Evolutionary conservation across 2,113 vertebrate species (phyloP).

Genomic region (Sigmodon hispidus): DNA sequence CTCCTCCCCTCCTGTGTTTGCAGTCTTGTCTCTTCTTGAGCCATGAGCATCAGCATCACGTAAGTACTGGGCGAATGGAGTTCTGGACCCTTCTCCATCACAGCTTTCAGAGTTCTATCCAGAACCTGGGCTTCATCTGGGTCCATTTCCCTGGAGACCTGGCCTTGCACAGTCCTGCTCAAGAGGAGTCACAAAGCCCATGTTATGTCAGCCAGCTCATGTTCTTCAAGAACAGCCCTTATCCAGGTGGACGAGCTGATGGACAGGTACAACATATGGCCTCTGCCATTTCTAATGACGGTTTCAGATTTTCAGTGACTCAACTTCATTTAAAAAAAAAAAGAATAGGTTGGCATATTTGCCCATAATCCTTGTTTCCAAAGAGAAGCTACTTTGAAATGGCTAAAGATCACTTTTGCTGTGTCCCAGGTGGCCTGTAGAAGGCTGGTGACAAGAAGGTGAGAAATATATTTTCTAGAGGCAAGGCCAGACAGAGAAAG

Average conservation of each 20-base stretch:
- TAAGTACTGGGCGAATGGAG: conserved; percentile 74
- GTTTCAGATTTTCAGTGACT: neutral
- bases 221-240: conserved; percentile 81
- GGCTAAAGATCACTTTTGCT: neutral
- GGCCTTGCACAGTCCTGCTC: conserved; percentile 41
- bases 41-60: conserved; percentile 62
- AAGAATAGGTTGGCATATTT: fast-evolving
- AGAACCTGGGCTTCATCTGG: conserved; percentile 73
- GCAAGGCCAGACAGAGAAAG: too few relatives aligned
- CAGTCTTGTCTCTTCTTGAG: conserved; percentile 81
- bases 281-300: neutral
- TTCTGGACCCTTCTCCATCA: conserved; percentile 61
- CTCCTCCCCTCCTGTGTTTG: neutral
- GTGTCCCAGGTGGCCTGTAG: neutral
- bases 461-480: too few relatives aligned
- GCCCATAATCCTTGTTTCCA: neutral
- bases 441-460: neutral
- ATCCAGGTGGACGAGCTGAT: conserved; percentile 53
- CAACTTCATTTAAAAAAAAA: neutral
- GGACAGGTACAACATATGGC: conserved; percentile 76
- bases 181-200: neutral
- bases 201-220: conserved; percentile 84
- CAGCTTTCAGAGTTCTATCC: conserved; percentile 1
- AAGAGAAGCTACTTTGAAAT: neutral
- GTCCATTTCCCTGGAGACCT: conserved; percentile 82